These are phyloP conservation scores for Phenacoccus solenopsis DNA, from an alignment of 1,140 invertebrate genomes.

Conservation along the genomic window DNA sequence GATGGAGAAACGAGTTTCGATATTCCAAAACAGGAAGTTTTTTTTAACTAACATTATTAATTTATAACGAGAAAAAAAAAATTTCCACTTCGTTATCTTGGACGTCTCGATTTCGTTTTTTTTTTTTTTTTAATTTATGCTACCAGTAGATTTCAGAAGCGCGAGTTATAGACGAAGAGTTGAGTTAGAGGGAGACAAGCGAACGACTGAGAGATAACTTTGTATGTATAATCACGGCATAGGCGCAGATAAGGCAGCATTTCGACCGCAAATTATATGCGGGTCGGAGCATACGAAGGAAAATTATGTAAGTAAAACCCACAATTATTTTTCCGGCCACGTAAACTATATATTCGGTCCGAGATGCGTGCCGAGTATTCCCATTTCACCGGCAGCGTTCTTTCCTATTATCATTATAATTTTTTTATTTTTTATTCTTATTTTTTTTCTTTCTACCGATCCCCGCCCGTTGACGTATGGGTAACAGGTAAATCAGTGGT, in stretches of 20 bases:
- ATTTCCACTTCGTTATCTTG: no score
- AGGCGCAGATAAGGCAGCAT: background rate
- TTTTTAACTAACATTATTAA: no score
- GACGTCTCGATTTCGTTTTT: no score
- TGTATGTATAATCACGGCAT: background rate
- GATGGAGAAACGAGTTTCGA: no score
- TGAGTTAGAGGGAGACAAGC: no score
- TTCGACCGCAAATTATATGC: background rate
- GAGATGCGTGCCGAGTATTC: background rate
- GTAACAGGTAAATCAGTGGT: slow-evolving; percentile 14
- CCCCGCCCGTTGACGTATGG: background rate
- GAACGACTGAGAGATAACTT: no score
- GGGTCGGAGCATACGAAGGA: background rate
- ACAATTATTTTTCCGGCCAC: background rate
- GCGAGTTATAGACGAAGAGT: no score
- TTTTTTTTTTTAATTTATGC: no score
- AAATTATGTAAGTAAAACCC: slow-evolving; percentile 16
- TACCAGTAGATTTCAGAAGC: no score
- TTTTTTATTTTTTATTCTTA: slow-evolving; percentile 7
- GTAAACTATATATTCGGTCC: slow-evolving; percentile 6
- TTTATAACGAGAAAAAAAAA: no score
- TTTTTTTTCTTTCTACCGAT: background rate
- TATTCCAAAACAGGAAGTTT: no score
- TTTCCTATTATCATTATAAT: slow-evolving; percentile 15
- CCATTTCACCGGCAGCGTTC: background rate